phyloP scores from a whole-genome alignment of 2,888 invertebrate species.

The Campaea margaritaria region DNA sequence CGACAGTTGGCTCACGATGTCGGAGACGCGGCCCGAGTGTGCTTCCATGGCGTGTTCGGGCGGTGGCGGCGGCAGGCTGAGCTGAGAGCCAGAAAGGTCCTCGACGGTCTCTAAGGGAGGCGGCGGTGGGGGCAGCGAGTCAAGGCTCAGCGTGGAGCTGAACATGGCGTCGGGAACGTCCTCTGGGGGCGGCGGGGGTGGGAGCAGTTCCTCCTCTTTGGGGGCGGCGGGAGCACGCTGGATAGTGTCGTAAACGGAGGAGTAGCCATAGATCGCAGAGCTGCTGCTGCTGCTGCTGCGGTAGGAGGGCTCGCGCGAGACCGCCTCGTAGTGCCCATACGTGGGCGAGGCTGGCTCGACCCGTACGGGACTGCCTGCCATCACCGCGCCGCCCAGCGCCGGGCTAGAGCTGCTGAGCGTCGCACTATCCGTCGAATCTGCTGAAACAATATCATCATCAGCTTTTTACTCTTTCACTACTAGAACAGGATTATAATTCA shows the following conservation, averaged over 20 bases:
- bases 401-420: constrained; percentile 46
- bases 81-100: constrained; percentile 89
- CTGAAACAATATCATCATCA: not conserved
- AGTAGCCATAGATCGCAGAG: constrained; percentile 74
- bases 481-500: too few species aligned
- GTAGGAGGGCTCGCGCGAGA: constrained; percentile 60
- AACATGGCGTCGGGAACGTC: constrained; percentile 84
- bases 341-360: constrained; percentile 61
- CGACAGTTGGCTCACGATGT: constrained; percentile 73
- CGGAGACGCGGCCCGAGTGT: constrained; percentile 70
- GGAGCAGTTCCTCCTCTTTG: constrained; percentile 82
- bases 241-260: constrained; percentile 79
- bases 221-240: constrained; percentile 87
- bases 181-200: constrained; percentile 90
- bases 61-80: constrained; percentile 92
- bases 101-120: constrained; percentile 86
- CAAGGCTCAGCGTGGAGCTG: constrained; percentile 90
- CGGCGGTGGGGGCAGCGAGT: constrained; percentile 93
- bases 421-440: constrained; percentile 62
- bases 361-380: constrained; percentile 56
- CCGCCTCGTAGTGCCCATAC: constrained; percentile 69
- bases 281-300: constrained; percentile 64
- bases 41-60: constrained; percentile 79
- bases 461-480: too few species aligned
- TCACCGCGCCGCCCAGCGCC: constrained; percentile 53